These are phyloP conservation scores for Syrphus vitripennis DNA, from an alignment of 2,888 invertebrate genomes.

Conservation along the genomic window DNA sequence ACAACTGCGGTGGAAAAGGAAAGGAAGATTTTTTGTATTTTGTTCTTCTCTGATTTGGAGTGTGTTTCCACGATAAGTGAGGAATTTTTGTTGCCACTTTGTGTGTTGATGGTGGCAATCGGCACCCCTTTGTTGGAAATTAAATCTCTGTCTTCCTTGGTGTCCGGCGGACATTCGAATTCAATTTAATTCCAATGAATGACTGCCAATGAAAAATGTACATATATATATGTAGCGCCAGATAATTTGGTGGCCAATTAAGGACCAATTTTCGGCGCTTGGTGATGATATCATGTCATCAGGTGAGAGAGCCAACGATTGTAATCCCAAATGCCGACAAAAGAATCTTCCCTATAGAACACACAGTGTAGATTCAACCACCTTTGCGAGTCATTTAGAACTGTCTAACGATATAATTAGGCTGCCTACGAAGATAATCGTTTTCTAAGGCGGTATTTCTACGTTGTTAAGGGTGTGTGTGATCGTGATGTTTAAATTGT, in stretches of 20 bases:
- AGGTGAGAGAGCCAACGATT: slow-evolving; percentile 67
- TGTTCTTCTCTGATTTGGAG: slow-evolving; percentile 9
- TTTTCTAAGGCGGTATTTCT: slow-evolving; percentile 34
- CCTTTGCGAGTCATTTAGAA: slow-evolving; percentile 68
- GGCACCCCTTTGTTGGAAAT: slow-evolving; percentile 29
- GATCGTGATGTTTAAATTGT: slow-evolving; percentile 66
- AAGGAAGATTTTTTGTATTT: not conserved
- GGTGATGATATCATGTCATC: slow-evolving; percentile 68
- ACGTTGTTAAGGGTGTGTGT: slow-evolving; percentile 57
- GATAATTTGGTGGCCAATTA: slow-evolving; percentile 71
- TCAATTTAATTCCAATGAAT: slow-evolving; percentile 14
- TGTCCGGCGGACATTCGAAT: slow-evolving; percentile 41
- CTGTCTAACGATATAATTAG: slow-evolving; percentile 71
- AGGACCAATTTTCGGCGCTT: slow-evolving; percentile 67
- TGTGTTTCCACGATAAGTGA: slow-evolving; percentile 55
- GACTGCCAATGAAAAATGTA: not conserved
- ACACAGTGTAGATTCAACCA: slow-evolving; percentile 1
- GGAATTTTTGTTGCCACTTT: slow-evolving; percentile 66
- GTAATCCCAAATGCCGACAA: slow-evolving; percentile 56
- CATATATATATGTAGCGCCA: slow-evolving; percentile 46
- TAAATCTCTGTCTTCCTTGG: slow-evolving; percentile 43
- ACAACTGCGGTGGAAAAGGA: not conserved
- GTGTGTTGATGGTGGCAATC: slow-evolving; percentile 58
- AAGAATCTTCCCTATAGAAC: slow-evolving; percentile 45
- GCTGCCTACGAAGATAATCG: slow-evolving; percentile 62